Evolutionary conservation across 2,797 vertebrate species (phyloP), one percentile per base, ranked within the genome.

Genomic region (Nannoperca australis): DNA sequence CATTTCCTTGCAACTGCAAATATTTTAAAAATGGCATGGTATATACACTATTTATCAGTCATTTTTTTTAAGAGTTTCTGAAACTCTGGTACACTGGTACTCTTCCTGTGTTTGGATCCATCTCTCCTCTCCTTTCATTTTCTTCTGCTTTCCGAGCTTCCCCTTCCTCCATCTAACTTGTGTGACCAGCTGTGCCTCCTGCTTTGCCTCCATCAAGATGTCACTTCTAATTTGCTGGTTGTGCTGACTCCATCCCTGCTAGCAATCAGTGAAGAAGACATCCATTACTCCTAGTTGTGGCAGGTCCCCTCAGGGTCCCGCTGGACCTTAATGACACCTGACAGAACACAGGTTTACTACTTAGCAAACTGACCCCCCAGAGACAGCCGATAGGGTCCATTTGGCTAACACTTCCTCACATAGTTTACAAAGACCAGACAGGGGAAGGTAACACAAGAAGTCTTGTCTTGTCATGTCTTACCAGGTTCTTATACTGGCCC

Each of bases 201-300:
- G 70, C 85, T 85, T 90, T 87, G 72, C 88, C 84, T 91, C 91
- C 84, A 93, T 94, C 91, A 88, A 89, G 85, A 92, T 90, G 91
- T 93, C 93, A 91, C 91, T 94, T 95, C 90, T 92, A 93, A 96
- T 96, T 94, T 95, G 89, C 80, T 85, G 89, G 92, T 92, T 92
- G 89, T 95, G 94, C 94, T 94, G 94, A 95, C 93, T 93, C 86
- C 86, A 93, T 95, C 90, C 90, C 92, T 91, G 87, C 91, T 93
- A 92, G 92, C 94, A 95, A 95, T 95, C 94, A 95, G 90, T 84
- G 87, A 91, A 92, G 92, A 92, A 92, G 91, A 92, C 90, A 93
- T 91, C 93, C 89, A 93, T 94, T 92, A 92, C 92, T 93, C 81
- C 88, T 81, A 85, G 84, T 74, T 77, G 85, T 93, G 91, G 93